These are phyloP conservation scores for Psittacula echo DNA, from an alignment of 2,797 vertebrate genomes.

Conservation along the genomic window DNA sequence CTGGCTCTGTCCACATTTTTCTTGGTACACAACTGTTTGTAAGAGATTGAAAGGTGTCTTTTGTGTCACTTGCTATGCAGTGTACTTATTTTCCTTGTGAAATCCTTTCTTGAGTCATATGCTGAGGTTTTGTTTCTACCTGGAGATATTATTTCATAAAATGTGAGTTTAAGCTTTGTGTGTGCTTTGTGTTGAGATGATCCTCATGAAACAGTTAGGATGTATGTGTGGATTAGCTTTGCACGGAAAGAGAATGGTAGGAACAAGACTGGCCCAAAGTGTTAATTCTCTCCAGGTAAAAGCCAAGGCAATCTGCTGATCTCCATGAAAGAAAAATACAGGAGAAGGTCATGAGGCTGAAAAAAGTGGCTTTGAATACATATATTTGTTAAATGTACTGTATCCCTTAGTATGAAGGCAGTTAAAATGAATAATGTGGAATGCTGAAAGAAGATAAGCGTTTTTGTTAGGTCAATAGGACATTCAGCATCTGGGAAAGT, in stretches of 20 bases:
- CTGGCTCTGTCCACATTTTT: not conserved
- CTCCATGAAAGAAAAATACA: not conserved
- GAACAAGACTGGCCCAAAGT: not conserved
- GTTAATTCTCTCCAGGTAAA: not conserved
- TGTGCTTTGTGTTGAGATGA: not conserved
- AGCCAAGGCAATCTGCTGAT: not conserved
- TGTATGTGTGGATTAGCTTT: not conserved
- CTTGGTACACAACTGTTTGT: not conserved
- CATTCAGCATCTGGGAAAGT: not conserved
- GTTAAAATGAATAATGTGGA: not conserved
- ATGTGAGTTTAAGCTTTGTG: not conserved
- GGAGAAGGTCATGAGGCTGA: not conserved
- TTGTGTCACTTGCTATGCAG: not conserved
- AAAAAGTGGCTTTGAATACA: not conserved
- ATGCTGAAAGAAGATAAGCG: not conserved
- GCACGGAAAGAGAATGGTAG: fast-evolving
- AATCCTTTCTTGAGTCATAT: not conserved
- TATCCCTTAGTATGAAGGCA: not conserved
- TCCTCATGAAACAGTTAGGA: not conserved
- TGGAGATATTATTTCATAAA: not conserved
- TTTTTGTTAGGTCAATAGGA: not conserved
- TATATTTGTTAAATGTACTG: not conserved
- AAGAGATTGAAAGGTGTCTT: not conserved
- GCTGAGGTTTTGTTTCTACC: not conserved
- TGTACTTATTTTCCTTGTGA: not conserved